Base-by-base conservation (phyloP, 1,140 invertebrate genomes). In the Ectropis grisescens region DNA sequence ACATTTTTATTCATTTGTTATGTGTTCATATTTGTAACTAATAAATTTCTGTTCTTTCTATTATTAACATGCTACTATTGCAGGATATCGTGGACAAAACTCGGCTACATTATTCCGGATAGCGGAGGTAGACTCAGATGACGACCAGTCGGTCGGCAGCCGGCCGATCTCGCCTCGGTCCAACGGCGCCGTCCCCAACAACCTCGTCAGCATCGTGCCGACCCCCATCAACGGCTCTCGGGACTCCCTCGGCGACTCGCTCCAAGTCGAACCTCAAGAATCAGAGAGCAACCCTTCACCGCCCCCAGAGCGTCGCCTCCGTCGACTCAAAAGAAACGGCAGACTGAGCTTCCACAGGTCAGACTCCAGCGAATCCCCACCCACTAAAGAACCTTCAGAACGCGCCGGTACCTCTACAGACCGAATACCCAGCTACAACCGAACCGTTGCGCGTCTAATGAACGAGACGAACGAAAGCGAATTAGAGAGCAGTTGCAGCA, bases 171-270 rank as follows among this genome's bases (percentile, higher is more conserved):
- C 76, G 1, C 71, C 70, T 0, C 37, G 68, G 8, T 59, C 56
- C 38, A 55, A 46, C 37, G 61, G 53, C 23, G 47, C 35, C 58
- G 62, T 61, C 47, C 71, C 59, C 5, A 45, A 22, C n/a, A 84
- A 82, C 50, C 66, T 85, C 28, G 57, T 85, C 15, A 82, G 81
- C 47, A 85, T 85, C 36, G 47, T 85, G 4, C 85, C 85, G 0
- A 85, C 84, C 9, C 84, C 84, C 1, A 58, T 85, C 13, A 86
- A 85, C 46, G 85, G 85, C 2, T 84, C 82, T 0, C 68, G 82
- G 13, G 83, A 85, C 48, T 75, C 78, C 11, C 56, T 83, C 9
- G 76, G 83, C 5, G 83, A 84, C 15, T 74, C 75, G 0, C 53
- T 85, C 8, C 66, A 83, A 14, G 55, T 82, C 2, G 68, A 74